Base-by-base conservation (phyloP, 2,797 vertebrate species). In the Diceros bicornis region DNA sequence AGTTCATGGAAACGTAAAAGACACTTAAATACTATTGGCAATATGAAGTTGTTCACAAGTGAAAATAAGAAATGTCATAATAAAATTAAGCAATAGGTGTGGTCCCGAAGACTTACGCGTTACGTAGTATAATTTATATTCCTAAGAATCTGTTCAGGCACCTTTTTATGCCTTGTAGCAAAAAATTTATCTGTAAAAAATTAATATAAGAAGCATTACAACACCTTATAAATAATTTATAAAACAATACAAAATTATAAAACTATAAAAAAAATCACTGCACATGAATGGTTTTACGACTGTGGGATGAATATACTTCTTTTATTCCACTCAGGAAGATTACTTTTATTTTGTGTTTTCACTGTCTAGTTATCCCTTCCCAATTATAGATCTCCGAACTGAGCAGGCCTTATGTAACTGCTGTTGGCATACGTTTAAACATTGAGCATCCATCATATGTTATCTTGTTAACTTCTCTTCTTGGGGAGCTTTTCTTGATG, bases 221-320 rank as follows among this genome's bases (percentile, higher is more conserved):
- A 98, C 95, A 98, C 97, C 97, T 98, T 99, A 99, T 98, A 98
- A 98, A 99, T 98, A 98, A 99, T 98, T 98, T 98, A 98, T 96
- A 99, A 99, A 99, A 98, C 98, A 99, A 99, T 99, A 98, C 82
- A 99, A 98, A 99, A 99, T 98, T 98, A 99, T 98, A 99, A 99
- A 99, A 99, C 97, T 96, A 85, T 99, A 97, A 97, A 98, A 98
- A 98, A 98, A 98, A 98, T 96, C 93, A 98, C 98, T 97, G 97
- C 98, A 98, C 92, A 96, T 98, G 97, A 98, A 98, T 98, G 98
- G 72, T 98, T 98, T 98, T 97, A 98, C 77, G 97, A 98, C 96
- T 97, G 84, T 92, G 96, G 96, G 97, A 98, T 98, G 98, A 98
- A 98, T 90, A 79, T 72, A 91, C 90, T 34, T 93, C 85, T 94